Conservation (phyloP, 2,888 invertebrate species). For the Camponotus fellah region DNA sequence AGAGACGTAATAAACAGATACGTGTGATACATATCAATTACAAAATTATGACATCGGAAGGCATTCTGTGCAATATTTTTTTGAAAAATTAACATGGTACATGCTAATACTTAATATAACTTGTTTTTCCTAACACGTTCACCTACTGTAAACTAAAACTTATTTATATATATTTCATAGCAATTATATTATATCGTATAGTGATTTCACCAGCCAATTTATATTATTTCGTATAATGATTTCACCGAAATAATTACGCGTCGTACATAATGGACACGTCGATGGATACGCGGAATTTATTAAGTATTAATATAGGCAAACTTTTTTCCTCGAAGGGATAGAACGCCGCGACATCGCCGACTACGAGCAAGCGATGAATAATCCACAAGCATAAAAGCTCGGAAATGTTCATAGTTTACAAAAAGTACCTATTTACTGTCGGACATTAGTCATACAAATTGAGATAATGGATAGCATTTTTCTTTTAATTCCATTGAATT, state of each 20-base stretch:
- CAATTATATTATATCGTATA: constrained; percentile 44
- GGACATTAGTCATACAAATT: not conserved
- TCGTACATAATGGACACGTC: constrained; percentile 55
- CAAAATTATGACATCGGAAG: constrained; percentile 25
- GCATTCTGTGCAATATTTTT: constrained; percentile 14
- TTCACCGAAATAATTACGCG: constrained; percentile 29
- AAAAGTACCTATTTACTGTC: constrained; percentile 3
- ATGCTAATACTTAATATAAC: constrained; percentile 17
- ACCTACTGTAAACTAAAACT: constrained; percentile 20
- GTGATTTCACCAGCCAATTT: constrained; percentile 38
- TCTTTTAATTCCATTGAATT: constrained; percentile 7
- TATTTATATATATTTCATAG: constrained; percentile 41
- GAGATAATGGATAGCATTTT: not conserved
- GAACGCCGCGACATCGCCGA: constrained; percentile 34
- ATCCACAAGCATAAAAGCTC: constrained; percentile 2
- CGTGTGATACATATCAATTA: constrained; percentile 26
- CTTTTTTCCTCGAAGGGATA: constrained; percentile 46
- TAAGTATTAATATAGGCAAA: constrained; percentile 67
- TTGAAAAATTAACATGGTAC: constrained; percentile 24
- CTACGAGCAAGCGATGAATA: not conserved
- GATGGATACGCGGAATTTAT: constrained; percentile 67
- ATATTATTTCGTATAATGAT: constrained; percentile 28
- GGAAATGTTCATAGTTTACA: not conserved
- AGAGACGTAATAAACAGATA: not conserved
- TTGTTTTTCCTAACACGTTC: constrained; percentile 24